Percentiles rank a stretch among this genome's conserved stretches.
phyloP scores from a whole-genome alignment of 2,888 invertebrate genomes.

The Agrotis ipsilon region DNA sequence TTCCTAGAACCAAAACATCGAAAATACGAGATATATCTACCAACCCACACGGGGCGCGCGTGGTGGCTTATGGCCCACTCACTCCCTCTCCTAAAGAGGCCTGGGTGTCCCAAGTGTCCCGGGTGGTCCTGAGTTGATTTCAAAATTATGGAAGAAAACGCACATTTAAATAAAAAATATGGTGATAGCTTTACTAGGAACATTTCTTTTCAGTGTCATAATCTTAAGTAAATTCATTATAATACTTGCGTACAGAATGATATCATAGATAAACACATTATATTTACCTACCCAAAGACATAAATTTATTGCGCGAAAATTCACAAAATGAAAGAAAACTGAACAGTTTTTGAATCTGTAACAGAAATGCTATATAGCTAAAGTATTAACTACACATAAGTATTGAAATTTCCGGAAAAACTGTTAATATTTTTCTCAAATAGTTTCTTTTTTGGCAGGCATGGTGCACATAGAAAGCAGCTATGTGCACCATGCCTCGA shows the following conservation, averaged over 20 bases:
- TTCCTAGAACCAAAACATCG: no score
- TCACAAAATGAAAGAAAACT: not conserved
- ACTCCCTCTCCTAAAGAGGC: no score
- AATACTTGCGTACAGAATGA: not conserved
- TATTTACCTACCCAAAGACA: not conserved
- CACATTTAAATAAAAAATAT: not conserved
- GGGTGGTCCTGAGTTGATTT: no score
- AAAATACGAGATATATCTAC: no score
- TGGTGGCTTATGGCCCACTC: no score
- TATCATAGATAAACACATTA: slow-evolving; percentile 6
- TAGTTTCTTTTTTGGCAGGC: not conserved
- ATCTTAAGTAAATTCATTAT: not conserved
- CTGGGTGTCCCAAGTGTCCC: no score
- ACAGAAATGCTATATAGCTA: not conserved
- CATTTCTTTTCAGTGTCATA: not conserved
- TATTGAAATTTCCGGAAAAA: not conserved
- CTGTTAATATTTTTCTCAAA: not conserved
- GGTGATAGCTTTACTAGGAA: no score
- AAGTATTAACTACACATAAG: not conserved
- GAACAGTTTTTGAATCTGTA: not conserved
- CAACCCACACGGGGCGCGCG: no score
- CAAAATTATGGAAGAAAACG: not conserved
- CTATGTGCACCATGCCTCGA: not conserved
- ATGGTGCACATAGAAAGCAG: no score
- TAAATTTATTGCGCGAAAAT: slow-evolving; percentile 18